Base-by-base conservation (phyloP, 2,797 vertebrate species). In the Catostomus latipinnis region DNA sequence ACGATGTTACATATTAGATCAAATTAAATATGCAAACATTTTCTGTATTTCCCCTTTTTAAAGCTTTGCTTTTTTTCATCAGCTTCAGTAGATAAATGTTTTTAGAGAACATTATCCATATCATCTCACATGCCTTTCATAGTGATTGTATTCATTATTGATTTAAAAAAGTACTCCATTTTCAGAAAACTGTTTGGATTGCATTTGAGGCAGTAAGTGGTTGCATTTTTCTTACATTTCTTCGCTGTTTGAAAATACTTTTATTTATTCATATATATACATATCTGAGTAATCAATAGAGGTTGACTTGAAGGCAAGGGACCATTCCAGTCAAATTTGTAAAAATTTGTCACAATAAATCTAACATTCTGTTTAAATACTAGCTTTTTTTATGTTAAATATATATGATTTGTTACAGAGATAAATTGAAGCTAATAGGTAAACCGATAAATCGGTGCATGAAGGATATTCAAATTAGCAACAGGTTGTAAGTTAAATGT, bases 251-350 rank as follows among this genome's bases (percentile, higher is more conserved):
- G 84, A 86, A 87, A 89, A 82, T 90, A 88, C 90, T 91, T 92
- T 91, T 94, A 93, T 94, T 92, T 92, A 93, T 93, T 92, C 22
- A 22, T 22, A 22, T 22, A 18, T 88, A 88, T 88, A 81, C 88
- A 88, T 8, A 43, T 46, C 22, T 22, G 22, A 22, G 22, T 22
- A 34, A 34, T 34, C 34, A 34, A 34, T 34, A 34, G 34, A 34
- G 34, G 49, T 61, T 49, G 10, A 22, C 13, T 63, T n/a, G 34
- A 34, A 34, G n/a, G n/a, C 43, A 43, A 43, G 61, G 62, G 74
- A 73, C 48, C 70, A 16, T 60, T 77, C 22, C 49, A 22, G 62
- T 12, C 52, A 50, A 16, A 46, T 80, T 62, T n/a, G 61, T 45
- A 13, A 22, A 45, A 52, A 66, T 56, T 1, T 50, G 13, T 65